Conservation (phyloP, 2,113 vertebrate species). For the Tympanuchus pallidicinctus region DNA sequence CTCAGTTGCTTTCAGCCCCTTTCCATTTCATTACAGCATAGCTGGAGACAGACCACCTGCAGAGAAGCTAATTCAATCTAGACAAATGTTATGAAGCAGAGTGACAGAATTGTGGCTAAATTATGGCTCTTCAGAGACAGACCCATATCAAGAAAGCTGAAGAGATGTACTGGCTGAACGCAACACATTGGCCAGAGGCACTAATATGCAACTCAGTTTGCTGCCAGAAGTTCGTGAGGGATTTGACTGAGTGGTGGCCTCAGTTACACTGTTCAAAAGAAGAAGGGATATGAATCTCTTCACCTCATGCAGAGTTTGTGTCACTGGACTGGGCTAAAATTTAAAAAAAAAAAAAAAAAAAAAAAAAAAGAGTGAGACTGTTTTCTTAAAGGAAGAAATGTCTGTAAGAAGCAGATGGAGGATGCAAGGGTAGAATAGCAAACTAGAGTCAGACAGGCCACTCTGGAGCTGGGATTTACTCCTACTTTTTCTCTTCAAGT, state of each 20-base stretch:
- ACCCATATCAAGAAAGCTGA: background rate
- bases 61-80: background rate
- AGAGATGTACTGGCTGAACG: background rate
- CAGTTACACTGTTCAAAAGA: background rate
- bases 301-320: background rate
- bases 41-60: slow-evolving; percentile 16
- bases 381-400: background rate
- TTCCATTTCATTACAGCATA: background rate
- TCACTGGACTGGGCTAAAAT: background rate
- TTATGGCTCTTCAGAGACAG: background rate
- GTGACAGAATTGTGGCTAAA: background rate
- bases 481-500: background rate
- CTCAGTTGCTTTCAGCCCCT: background rate
- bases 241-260: background rate
- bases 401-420: background rate
- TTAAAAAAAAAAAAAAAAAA: background rate
- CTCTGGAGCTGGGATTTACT: background rate
- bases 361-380: background rate
- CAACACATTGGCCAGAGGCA: background rate
- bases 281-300: background rate
- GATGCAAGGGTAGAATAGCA: background rate
- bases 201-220: background rate
- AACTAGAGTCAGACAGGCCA: background rate
- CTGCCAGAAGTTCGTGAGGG: background rate
- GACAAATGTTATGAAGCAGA: background rate